Evolutionary conservation across 2,888 invertebrate species (phyloP).

Genomic region (Lithophane leautieri): DNA sequence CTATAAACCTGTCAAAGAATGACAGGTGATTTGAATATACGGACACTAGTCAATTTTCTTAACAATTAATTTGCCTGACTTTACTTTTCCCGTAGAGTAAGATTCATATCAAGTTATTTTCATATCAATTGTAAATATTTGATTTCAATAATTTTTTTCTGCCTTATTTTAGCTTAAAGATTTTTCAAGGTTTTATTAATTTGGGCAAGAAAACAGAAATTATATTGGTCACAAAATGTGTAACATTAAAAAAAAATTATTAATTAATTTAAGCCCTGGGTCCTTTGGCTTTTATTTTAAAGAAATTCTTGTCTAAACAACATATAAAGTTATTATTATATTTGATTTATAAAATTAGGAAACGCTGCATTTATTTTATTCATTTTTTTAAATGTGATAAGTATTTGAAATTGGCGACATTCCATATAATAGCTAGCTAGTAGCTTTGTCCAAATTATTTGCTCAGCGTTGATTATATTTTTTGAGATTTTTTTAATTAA

Average conservation of each 20-base stretch:
- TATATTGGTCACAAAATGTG: not conserved
- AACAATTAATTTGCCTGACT: not conserved
- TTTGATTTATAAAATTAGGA: not conserved
- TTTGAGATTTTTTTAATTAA: slow-evolving; percentile 3
- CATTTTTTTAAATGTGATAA: not conserved
- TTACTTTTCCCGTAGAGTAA: slow-evolving; percentile 25
- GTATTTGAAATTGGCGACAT: slow-evolving; percentile 18
- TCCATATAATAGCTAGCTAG: slow-evolving; percentile 15
- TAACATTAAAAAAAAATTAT: not conserved
- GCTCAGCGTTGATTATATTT: slow-evolving; percentile 17
- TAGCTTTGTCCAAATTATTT: slow-evolving; percentile 41
- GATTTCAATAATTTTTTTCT: not conserved
- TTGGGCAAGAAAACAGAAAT: not conserved
- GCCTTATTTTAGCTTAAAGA: not conserved
- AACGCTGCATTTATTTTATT: slow-evolving; percentile 1
- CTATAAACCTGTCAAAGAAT: not conserved
- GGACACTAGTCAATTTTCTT: not conserved
- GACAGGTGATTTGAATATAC: not conserved
- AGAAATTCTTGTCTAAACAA: not conserved
- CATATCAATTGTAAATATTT: slow-evolving; percentile 50
- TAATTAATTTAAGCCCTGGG: not conserved
- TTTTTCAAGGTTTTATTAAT: not conserved
- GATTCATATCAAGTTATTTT: slow-evolving; percentile 52
- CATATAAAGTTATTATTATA: not conserved
- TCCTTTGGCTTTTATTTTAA: not conserved